phyloP scores from a whole-genome alignment of 2,797 vertebrate genomes.

The Rhinogobio ventralis region DNA sequence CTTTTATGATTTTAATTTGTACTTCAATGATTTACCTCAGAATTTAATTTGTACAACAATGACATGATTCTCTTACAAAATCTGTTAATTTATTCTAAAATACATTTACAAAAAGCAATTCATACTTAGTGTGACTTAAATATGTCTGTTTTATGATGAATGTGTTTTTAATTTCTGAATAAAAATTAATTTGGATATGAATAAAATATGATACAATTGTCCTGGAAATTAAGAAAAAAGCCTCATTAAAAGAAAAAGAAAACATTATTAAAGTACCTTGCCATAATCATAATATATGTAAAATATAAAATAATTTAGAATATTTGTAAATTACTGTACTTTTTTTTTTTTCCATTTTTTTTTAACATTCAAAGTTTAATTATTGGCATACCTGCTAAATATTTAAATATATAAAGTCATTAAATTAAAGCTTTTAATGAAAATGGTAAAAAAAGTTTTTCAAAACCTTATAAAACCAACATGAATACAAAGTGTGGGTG shows the following conservation, averaged over 20 bases:
- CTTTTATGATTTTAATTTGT: not conserved
- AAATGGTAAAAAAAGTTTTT: not conserved
- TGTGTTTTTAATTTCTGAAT: not conserved
- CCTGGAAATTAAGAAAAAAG: not conserved
- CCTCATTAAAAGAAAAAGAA: not conserved
- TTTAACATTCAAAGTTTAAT: not conserved
- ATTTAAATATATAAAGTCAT: not conserved
- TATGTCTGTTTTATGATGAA: not conserved
- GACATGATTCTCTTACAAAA: not conserved
- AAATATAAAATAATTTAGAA: not conserved
- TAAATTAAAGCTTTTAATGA: not conserved
- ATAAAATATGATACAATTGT: not conserved
- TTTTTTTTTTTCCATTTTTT: not conserved
- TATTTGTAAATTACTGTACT: not conserved
- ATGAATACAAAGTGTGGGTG: not conserved
- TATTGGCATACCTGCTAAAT: not conserved
- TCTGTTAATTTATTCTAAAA: not conserved
- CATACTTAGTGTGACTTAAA: not conserved
- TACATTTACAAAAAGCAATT: not conserved
- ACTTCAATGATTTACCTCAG: not conserved
- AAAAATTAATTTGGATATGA: not conserved
- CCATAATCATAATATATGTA: not conserved
- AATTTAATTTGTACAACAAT: not conserved
- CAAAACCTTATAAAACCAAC: not conserved
- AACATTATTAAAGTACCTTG: not conserved